phyloP scores from a whole-genome alignment of 2,113 vertebrate species.

The Bungarus multicinctus region DNA sequence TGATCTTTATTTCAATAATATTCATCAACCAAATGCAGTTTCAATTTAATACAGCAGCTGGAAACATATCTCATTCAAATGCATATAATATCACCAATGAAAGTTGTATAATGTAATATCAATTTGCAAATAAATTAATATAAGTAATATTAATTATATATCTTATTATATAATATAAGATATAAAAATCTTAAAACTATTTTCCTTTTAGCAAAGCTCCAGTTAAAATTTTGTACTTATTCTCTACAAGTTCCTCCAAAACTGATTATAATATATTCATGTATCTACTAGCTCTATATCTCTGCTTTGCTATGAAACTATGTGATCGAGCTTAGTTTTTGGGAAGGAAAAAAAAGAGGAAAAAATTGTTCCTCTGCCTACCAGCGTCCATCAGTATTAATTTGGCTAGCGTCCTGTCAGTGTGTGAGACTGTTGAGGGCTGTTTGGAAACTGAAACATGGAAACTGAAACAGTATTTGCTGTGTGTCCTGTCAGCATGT shows the following conservation, averaged over 20 bases:
- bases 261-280: background rate
- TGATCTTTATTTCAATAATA: background rate
- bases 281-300: background rate
- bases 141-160: no score
- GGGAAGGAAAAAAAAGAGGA: no score
- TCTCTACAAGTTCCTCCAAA: background rate
- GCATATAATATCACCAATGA: background rate
- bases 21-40: background rate
- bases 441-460: no score
- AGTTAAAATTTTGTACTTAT: background rate
- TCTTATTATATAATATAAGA: no score
- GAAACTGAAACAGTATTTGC: no score
- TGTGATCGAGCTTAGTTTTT: no score
- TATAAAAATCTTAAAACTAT: background rate
- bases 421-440: no score
- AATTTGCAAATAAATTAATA: background rate
- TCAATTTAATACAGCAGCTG: background rate
- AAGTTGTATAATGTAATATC: background rate
- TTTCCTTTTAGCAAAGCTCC: background rate
- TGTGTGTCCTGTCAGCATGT: no score
- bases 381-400: no score
- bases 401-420: no score
- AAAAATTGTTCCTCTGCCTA: no score
- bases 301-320: no score
- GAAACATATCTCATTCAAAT: background rate